A percentile compares a stretch with the other conserved stretches of the same genome.
Conservation (phyloP, 2,113 vertebrate genomes). For the Chloropsis cyanopogon region DNA sequence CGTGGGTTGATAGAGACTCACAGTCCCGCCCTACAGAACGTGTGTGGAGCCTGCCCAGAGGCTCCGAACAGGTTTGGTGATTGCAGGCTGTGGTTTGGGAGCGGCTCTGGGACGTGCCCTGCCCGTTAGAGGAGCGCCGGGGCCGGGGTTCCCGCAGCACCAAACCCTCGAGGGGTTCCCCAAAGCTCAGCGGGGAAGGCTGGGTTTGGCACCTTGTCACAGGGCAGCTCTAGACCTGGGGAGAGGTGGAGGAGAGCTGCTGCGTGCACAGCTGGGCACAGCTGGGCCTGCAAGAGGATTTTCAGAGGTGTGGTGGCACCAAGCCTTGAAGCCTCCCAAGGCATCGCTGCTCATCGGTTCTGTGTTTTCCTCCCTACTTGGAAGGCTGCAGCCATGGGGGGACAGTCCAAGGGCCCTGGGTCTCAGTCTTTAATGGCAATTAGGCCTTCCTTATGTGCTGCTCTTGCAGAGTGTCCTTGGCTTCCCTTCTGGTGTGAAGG, state of each 20-base stretch:
- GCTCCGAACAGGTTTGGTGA: not conserved
- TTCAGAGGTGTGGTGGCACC: not conserved
- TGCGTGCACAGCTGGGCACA: not conserved
- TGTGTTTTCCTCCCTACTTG: not conserved
- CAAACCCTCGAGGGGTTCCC: fast-evolving
- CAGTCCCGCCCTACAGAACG: not conserved
- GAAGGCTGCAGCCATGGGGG: constrained; percentile 13
- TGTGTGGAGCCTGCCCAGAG: not conserved
- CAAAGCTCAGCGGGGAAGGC: not conserved
- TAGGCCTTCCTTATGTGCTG: not conserved
- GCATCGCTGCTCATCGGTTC: not conserved
- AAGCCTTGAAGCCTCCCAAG: not conserved
- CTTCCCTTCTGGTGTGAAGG: constrained; percentile 21
- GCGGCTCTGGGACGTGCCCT: not conserved
- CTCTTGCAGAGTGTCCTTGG: not conserved
- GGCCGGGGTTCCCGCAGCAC: fast-evolving
- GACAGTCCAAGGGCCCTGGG: not conserved
- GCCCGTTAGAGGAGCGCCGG: not conserved
- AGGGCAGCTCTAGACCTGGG: not conserved
- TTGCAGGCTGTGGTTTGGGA: not conserved
- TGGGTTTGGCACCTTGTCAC: fast-evolving
- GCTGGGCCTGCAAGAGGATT: not conserved
- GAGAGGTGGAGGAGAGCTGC: not conserved
- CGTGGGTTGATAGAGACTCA: not conserved
- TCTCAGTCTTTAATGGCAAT: not conserved